A percentile compares a stretch with the other conserved stretches of the same genome.
Evolutionary conservation across 2,888 invertebrate genomes (phyloP).

Genomic region (Lamellibrachia satsuma): DNA sequence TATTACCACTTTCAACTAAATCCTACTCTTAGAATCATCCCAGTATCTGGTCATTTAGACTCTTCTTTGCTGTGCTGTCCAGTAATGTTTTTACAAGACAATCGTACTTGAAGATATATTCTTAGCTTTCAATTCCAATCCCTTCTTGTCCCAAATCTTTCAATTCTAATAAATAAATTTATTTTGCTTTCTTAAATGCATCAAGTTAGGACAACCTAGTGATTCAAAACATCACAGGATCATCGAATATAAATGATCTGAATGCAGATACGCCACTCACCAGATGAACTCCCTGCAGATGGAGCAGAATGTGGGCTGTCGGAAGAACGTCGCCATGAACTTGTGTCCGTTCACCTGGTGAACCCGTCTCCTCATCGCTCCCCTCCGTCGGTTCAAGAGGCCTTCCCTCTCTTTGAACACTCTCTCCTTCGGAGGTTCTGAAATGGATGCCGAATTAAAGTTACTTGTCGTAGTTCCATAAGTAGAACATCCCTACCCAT

Average conservation of each 20-base stretch:
- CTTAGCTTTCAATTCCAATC: too few relatives aligned
- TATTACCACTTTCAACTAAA: too few relatives aligned
- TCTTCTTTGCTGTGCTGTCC: too few relatives aligned
- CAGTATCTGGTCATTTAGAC: too few relatives aligned
- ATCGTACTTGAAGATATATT: too few relatives aligned
- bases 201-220: background rate
- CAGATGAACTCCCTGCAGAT: conserved; percentile 99
- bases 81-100: too few relatives aligned
- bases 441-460: background rate
- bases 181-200: background rate
- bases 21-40: too few relatives aligned
- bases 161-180: background rate
- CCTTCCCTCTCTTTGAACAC: conserved; percentile 96
- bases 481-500: too few relatives aligned
- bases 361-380: conserved; percentile 96
- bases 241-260: background rate
- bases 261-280: conserved; percentile 69
- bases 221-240: too few relatives aligned
- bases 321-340: conserved; percentile 98
- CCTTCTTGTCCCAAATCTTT: background rate
- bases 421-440: conserved; percentile 48
- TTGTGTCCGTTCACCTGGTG: conserved; percentile 98
- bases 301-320: conserved; percentile 99
- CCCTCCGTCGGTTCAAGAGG: conserved; percentile 88
- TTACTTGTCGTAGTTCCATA: too few relatives aligned